phyloP scores from a whole-genome alignment of 1,140 invertebrate species.

The Latrodectus geometricus region DNA sequence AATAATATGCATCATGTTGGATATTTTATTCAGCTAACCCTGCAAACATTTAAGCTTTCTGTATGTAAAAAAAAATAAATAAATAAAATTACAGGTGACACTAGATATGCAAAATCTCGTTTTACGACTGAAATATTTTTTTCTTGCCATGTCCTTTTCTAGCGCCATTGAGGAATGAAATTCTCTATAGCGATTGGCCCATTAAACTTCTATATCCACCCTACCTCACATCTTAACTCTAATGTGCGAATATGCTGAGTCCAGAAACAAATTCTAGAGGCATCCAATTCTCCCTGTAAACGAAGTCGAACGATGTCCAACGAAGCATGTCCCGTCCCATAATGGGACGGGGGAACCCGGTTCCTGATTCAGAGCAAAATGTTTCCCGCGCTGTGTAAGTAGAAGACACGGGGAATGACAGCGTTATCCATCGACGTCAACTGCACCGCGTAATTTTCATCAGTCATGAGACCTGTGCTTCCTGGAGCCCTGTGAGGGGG shows the following conservation, averaged over 20 bases:
- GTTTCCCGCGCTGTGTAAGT: neutral
- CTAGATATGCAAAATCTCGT: neutral
- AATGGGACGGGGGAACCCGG: conserved; percentile 17
- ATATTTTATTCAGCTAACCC: too few relatives aligned
- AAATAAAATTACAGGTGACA: too few relatives aligned
- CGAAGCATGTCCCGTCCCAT: conserved; percentile 26
- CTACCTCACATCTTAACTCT: neutral
- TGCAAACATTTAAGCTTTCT: too few relatives aligned
- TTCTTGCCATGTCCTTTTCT: too few relatives aligned
- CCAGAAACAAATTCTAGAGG: conserved; percentile 13
- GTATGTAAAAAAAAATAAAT: too few relatives aligned
- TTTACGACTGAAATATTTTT: neutral
- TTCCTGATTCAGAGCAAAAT: conserved; percentile 14
- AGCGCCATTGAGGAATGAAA: neutral
- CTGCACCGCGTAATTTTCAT: conserved; percentile 48
- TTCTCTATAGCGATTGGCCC: conserved; percentile 12
- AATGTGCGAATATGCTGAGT: conserved; percentile 49
- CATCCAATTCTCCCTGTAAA: conserved; percentile 36
- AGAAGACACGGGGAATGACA: neutral
- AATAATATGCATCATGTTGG: too few relatives aligned
- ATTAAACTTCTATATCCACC: conserved; percentile 28
- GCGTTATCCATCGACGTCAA: conserved; percentile 56
- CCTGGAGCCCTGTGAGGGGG: conserved; percentile 22
- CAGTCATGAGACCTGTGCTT: conserved; percentile 39
- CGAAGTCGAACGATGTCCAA: conserved; percentile 45